phyloP scores from a whole-genome alignment of 2,113 vertebrate genomes.

The Mesitornis unicolor region DNA sequence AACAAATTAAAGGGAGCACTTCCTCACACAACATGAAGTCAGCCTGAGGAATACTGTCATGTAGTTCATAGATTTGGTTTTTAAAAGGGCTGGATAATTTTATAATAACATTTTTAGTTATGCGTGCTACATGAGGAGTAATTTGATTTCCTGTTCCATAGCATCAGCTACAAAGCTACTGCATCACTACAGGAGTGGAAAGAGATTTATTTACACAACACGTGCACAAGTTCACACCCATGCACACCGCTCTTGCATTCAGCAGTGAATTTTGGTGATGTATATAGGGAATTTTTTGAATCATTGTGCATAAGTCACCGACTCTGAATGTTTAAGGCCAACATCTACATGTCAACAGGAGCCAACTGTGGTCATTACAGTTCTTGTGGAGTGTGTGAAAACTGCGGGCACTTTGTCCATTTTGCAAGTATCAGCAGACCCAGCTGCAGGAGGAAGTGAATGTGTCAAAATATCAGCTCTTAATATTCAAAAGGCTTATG shows the following conservation, averaged over 20 bases:
- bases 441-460: background rate
- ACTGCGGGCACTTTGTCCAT: background rate
- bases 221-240: background rate
- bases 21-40: background rate
- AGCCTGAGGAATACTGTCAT: background rate
- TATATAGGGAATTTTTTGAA: background rate
- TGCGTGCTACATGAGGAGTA: background rate
- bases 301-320: background rate
- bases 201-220: background rate
- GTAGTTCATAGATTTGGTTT: background rate
- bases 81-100: conserved; percentile 32
- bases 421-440: background rate
- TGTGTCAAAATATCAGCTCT: background rate
- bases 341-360: background rate
- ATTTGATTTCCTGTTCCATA: conserved; percentile 15
- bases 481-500: background rate
- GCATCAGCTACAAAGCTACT: background rate
- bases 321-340: background rate
- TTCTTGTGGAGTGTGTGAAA: background rate
- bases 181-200: background rate
- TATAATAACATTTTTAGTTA: conserved; percentile 44
- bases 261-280: background rate
- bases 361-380: background rate
- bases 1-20: background rate
- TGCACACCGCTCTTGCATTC: background rate